Conservation (phyloP, 2,113 vertebrate genomes). For the Sprattus sprattus region DNA sequence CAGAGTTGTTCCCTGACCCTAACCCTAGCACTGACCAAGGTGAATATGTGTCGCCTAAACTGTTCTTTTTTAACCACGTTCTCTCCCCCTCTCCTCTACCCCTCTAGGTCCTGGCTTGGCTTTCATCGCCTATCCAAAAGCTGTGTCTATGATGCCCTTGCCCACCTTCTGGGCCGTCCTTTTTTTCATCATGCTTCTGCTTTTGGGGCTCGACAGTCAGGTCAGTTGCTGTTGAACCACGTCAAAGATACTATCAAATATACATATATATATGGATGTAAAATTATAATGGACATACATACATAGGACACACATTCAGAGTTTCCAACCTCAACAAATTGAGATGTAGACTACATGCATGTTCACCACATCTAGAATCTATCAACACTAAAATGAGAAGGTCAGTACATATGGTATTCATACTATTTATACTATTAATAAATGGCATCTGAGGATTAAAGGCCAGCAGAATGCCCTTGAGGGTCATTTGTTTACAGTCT, state of each 20-base stretch:
- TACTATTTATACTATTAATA: not conserved
- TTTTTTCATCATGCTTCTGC: slow-evolving; percentile 98
- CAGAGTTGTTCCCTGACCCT: no score
- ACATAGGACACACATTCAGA: not conserved
- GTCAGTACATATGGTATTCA: not conserved
- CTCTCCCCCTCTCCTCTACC: slow-evolving; percentile 59
- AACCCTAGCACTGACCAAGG: not conserved
- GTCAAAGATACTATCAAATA: not conserved
- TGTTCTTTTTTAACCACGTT: slow-evolving; percentile 42
- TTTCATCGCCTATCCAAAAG: slow-evolving; percentile 98
- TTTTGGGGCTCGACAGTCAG: slow-evolving; percentile 99
- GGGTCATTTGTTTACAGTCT: not conserved
- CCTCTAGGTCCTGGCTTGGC: slow-evolving; percentile 93
- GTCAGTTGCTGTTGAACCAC: slow-evolving; percentile 65
- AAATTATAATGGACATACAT: not conserved
- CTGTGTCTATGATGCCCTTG: slow-evolving; percentile 97
- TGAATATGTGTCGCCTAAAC: not conserved
- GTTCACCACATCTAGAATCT: not conserved
- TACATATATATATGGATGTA: no score
- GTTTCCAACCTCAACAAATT: no score
- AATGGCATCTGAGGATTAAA: slow-evolving; percentile 16
- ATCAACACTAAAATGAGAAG: not conserved
- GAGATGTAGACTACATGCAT: not conserved
- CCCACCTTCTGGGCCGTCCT: slow-evolving; percentile 97
- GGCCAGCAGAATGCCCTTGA: not conserved